Base-by-base conservation (phyloP, 2,113 vertebrate species). In the Bubo blakistoni region DNA sequence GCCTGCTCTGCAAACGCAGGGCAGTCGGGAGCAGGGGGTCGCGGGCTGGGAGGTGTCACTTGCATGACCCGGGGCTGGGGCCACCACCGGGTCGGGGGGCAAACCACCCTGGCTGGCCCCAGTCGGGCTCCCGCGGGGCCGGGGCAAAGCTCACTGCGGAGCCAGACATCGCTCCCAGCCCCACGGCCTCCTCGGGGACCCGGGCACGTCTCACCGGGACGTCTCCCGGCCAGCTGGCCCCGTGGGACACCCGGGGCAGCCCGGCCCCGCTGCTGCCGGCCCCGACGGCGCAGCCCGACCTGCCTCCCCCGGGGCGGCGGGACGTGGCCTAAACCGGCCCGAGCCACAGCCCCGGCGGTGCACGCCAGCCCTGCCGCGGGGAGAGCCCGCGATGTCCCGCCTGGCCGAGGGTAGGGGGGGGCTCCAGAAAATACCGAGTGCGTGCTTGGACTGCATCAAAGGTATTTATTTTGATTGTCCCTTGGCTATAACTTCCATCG, bases 401-500 rank as follows among this genome's bases (percentile, higher is more conserved):
- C 84, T 52, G 34, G 67, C 77, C 74, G 38, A 36, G 49, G 38
- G 59, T 27, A 54, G 36, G 9, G n/a, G 80, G 86, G 74, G 71
- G 44, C 90, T 85, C 76, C 66, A 49, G 57, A 90, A 94, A 95
- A 94, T 55, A 42, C 47, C 19, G 49, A 90, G 93, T 86, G 80
- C 72, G 83, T 90, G 97, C 80, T 93, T 81, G 90, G 94, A 87
- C 95, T 79, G 97, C 95, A 90, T 95, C 90, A 88, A 94, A 97
- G 96, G 84, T 86, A 96, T 94, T 97, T 97, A 86, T 97, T 97
- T 97, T 91, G 93, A 85, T 97, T 91, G 95, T 97, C 95, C 97
- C 86, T 96, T 93, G 97, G 96, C 94, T 96, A 42, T 94, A 98
- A 97, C 89, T 97, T 96, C 95, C 96, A 93, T 95, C 86, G 61